Conservation (phyloP, 2,888 invertebrate genomes). For the Keiferia lycopersicella region DNA sequence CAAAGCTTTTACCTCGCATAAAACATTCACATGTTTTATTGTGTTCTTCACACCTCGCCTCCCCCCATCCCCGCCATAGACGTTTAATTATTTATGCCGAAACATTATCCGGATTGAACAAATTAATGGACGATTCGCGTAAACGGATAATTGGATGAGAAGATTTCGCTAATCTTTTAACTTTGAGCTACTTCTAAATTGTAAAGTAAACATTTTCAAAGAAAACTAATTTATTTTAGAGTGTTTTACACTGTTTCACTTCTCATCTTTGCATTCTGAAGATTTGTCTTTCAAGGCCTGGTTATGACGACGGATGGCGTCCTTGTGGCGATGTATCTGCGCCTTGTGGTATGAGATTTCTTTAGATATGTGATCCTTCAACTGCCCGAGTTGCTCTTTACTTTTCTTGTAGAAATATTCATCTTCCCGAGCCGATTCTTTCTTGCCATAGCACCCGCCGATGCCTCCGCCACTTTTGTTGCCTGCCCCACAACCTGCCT, state of each 20-base stretch:
- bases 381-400: constrained; percentile 86
- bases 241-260: neutral
- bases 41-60: constrained; percentile 71
- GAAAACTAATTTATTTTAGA: neutral
- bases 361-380: constrained; percentile 87
- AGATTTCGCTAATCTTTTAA: constrained; percentile 1
- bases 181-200: neutral
- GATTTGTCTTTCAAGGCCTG: constrained; percentile 41
- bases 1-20: constrained; percentile 72
- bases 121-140: constrained; percentile 10
- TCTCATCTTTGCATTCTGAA: neutral
- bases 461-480: constrained; percentile 90
- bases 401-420: constrained; percentile 95
- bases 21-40: constrained; percentile 73
- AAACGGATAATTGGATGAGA: neutral
- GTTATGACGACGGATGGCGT: constrained; percentile 91
- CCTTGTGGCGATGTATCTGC: constrained; percentile 92
- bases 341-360: constrained; percentile 92
- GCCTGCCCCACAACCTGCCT: constrained; percentile 90
- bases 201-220: neutral
- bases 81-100: constrained; percentile 15
- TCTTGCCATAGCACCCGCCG: constrained; percentile 93
- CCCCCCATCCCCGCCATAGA: constrained; percentile 38
- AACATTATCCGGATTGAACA: constrained; percentile 10
- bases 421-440: constrained; percentile 94